Evolutionary conservation across 2,888 invertebrate species (phyloP), one percentile per base, ranked within the genome.

Genomic region (Lampropteryx suffumata): DNA sequence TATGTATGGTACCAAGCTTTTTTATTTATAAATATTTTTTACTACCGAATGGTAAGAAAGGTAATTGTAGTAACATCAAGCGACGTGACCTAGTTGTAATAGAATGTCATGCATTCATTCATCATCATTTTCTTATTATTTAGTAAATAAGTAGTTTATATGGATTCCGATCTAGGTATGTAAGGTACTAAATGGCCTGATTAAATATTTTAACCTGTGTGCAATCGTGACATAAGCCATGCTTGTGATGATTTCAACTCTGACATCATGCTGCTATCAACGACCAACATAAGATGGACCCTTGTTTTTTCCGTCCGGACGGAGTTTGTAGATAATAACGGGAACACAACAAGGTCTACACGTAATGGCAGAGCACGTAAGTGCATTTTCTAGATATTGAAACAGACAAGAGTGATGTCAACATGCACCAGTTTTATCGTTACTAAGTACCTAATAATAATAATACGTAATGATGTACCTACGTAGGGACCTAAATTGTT

Each of bases 361-460:
- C 6, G 7, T 35, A 43, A 43, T 52, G 59, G 60, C 37, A 12
- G 2, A 26, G 2, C 28, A 44, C 63, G 60, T 74, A 72, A 64
- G 67, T 84, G 84, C 84, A 86, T 76, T 79, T n/a, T 79, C 84
- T 86, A 87, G 72, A 81, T 79, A 78, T 85, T 85, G 76, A 61
- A 37, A 28, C 69, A 74, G 72, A 73, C n/a, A n/a, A 65, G 58
- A 64, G 56, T 84, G 82, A 85, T 80, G 80, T 84, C 79, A 84
- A 30, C 4, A 17, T 17, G 17, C 17, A 17, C 17, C 2, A 2
- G 17, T 17, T n/a, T n/a, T n/a, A n/a, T n/a, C n/a, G n/a, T n/a
- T n/a, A n/a, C n/a, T n/a, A n/a, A n/a, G n/a, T n/a, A n/a, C n/a
- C n/a, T n/a, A n/a, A n/a, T n/a, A n/a, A n/a, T n/a, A n/a, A n/a